Evolutionary conservation across 2,888 invertebrate genomes (phyloP).

Genomic region (Pasiphila rectangulata): DNA sequence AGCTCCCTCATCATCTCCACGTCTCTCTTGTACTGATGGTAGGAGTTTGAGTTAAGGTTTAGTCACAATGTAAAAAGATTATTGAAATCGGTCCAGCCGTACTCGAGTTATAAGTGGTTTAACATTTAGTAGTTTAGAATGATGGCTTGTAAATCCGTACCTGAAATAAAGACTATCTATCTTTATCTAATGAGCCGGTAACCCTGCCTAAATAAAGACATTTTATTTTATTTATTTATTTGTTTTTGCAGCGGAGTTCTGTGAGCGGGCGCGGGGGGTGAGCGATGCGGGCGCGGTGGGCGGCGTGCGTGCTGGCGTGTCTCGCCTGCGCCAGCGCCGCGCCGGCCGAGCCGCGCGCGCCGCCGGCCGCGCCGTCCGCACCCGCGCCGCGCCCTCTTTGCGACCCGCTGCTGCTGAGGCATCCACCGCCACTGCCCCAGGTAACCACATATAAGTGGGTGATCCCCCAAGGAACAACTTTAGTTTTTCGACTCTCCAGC

Average conservation of each 20-base stretch:
- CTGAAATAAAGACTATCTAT: too few relatives aligned
- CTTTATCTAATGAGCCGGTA: too few relatives aligned
- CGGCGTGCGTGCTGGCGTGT: constrained; percentile 70
- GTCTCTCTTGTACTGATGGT: constrained; percentile 75
- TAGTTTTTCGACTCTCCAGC: too few relatives aligned
- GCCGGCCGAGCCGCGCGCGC: constrained; percentile 53
- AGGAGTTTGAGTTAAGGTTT: constrained; percentile 81
- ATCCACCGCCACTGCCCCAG: constrained; percentile 56
- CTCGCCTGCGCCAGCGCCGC: constrained; percentile 69
- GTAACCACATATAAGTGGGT: too few relatives aligned
- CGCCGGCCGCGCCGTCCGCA: constrained; percentile 42
- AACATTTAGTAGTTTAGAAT: too few relatives aligned
- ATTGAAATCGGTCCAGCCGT: too few relatives aligned
- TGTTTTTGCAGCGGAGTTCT: constrained; percentile 35
- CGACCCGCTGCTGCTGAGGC: constrained; percentile 56
- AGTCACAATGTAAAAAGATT: too few relatives aligned
- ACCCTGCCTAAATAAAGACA: too few relatives aligned
- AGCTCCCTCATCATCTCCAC: constrained; percentile 65
- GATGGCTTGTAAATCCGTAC: too few relatives aligned
- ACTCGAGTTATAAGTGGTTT: too few relatives aligned
- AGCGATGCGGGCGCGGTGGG: constrained; percentile 70
- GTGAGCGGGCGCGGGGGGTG: constrained; percentile 54
- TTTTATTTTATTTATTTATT: background rate
- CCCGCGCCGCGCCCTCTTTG: constrained; percentile 44
- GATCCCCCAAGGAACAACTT: too few relatives aligned